Conservation (phyloP, 2,113 vertebrate species). For the Lonchura striata region DNA sequence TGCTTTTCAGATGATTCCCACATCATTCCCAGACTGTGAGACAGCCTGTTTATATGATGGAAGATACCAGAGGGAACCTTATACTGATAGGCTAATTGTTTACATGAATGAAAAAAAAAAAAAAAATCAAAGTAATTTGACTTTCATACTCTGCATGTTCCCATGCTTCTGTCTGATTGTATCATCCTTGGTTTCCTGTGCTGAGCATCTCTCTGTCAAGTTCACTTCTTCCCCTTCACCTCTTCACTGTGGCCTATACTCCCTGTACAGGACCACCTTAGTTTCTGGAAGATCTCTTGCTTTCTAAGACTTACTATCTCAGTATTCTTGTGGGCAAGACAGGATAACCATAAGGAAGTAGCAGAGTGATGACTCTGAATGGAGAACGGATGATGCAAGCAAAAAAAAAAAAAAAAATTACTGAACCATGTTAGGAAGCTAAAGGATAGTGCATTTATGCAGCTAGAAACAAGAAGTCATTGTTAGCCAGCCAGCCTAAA, state of each 20-base stretch:
- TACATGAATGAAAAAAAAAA: conserved; percentile 20
- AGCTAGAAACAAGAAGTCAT: not conserved
- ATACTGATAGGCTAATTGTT: conserved; percentile 17
- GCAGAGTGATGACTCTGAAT: not conserved
- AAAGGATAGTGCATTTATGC: not conserved
- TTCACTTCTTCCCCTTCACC: not conserved
- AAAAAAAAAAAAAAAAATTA: not conserved
- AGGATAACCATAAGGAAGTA: not conserved
- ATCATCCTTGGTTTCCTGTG: not conserved
- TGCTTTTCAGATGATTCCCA: conserved; percentile 62
- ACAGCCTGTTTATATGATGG: conserved; percentile 52
- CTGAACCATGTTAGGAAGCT: not conserved
- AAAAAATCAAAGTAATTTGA: not conserved
- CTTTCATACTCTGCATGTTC: not conserved
- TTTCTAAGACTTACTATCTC: not conserved
- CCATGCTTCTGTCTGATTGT: not conserved
- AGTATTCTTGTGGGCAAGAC: not conserved
- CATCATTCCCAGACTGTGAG: conserved; percentile 71
- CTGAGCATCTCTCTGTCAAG: not conserved
- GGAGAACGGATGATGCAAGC: not conserved
- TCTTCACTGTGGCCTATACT: not conserved
- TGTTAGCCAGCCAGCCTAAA: not conserved
- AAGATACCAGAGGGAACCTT: conserved; percentile 49
- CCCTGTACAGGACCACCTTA: not conserved
- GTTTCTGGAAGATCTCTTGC: not conserved